Evolutionary conservation across 2,113 vertebrate species (phyloP).

Genomic region (Equus quagga): DNA sequence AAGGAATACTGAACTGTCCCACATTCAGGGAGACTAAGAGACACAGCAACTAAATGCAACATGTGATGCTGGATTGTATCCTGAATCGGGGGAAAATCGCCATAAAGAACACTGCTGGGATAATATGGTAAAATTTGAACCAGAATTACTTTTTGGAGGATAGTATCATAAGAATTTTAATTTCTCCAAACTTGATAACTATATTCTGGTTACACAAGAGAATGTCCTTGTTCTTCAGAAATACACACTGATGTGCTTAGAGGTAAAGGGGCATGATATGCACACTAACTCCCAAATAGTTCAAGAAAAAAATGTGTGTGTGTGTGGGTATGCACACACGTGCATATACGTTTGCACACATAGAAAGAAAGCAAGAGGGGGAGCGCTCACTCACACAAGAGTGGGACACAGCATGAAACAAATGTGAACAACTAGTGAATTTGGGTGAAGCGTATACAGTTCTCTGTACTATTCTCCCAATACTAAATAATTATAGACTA

Average conservation of each 20-base stretch:
- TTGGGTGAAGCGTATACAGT: background rate
- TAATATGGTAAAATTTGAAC: background rate
- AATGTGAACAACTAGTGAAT: background rate
- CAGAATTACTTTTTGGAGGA: background rate
- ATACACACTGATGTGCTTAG: background rate
- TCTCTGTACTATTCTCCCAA: background rate
- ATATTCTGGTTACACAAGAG: background rate
- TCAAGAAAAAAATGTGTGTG: background rate
- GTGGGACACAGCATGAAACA: background rate
- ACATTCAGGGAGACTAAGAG: background rate
- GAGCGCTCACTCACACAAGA: background rate
- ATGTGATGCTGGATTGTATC: background rate
- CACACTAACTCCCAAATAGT: background rate
- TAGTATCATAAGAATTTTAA: background rate
- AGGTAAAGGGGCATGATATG: background rate
- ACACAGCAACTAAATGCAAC: background rate
- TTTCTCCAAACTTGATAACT: background rate
- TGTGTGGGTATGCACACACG: rapidly evolving
- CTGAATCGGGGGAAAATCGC: background rate
- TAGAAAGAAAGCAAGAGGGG: no score
- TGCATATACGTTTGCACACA: no score
- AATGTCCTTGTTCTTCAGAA: background rate
- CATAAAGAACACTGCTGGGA: background rate
- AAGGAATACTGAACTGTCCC: background rate
- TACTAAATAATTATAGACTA: background rate